Conservation (phyloP, 2,797 vertebrate species). For the Callimico goeldii region DNA sequence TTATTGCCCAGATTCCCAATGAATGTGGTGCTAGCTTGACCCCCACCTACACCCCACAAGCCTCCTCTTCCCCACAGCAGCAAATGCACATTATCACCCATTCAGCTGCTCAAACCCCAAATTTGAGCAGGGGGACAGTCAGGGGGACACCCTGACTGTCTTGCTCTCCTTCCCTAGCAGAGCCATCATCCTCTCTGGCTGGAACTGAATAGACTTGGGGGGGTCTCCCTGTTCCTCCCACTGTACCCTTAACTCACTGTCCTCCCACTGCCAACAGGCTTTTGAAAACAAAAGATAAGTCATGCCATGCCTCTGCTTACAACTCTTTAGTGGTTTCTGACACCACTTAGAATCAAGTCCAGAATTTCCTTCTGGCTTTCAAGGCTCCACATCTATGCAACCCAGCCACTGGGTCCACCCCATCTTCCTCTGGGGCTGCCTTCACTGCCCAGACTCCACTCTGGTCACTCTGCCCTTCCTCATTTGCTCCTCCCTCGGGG, state of each 20-base stretch:
- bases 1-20: background rate
- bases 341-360: background rate
- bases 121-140: too few species aligned
- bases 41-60: too few species aligned
- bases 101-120: background rate
- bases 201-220: accelerated
- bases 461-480: background rate
- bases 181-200: background rate
- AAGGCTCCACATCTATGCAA: accelerated
- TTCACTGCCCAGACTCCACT: background rate
- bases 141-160: background rate
- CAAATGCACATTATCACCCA: background rate
- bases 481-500: background rate
- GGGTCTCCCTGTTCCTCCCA: background rate
- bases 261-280: background rate
- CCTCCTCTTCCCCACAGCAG: background rate
- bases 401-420: accelerated
- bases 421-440: background rate
- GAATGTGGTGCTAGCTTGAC: background rate
- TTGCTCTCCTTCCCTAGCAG: background rate
- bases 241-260: background rate
- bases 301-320: background rate
- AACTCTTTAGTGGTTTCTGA: background rate
- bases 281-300: background rate
- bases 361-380: background rate